phyloP scores from a whole-genome alignment of 1,140 invertebrate species.

The Arion vulgaris region DNA sequence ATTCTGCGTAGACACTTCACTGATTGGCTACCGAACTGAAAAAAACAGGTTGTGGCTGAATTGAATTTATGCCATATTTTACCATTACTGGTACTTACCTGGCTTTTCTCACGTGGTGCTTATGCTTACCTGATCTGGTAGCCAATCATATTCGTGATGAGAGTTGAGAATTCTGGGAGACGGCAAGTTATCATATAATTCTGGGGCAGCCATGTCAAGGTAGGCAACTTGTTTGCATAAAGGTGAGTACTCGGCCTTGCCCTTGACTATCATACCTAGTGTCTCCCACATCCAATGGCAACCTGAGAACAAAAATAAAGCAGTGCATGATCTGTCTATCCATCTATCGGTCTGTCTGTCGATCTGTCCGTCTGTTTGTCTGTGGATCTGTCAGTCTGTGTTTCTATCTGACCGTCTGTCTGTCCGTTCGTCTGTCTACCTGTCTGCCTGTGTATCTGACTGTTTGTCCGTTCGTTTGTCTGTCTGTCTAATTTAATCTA shows the following conservation, averaged over 20 bases:
- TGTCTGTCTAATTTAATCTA: not conserved
- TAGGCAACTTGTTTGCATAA: not conserved
- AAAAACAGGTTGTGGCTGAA: too few relatives aligned
- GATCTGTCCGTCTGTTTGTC: not conserved
- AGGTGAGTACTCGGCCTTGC: conserved; percentile 5
- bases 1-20: too few relatives aligned
- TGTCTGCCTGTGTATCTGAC: not conserved
- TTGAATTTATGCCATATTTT: too few relatives aligned
- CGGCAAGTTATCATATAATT: not conserved
- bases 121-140: conserved; percentile 12
- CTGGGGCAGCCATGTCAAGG: conserved; percentile 5
- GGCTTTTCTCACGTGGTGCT: too few relatives aligned
- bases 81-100: too few relatives aligned
- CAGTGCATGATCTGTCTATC: too few relatives aligned
- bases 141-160: not conserved
- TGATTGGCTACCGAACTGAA: too few relatives aligned
- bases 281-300: conserved; percentile 24
- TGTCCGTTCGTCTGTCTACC: not conserved
- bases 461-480: not conserved
- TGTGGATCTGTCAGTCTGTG: not conserved
- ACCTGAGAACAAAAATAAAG: conserved; percentile 9
- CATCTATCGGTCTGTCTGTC: not conserved
- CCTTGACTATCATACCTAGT: not conserved
- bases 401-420: not conserved
- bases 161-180: conserved; percentile 19